Evolutionary conservation across 2,888 invertebrate species (phyloP), one percentile per base, ranked within the genome.

Genomic region (Leptinotarsa peninsularis): DNA sequence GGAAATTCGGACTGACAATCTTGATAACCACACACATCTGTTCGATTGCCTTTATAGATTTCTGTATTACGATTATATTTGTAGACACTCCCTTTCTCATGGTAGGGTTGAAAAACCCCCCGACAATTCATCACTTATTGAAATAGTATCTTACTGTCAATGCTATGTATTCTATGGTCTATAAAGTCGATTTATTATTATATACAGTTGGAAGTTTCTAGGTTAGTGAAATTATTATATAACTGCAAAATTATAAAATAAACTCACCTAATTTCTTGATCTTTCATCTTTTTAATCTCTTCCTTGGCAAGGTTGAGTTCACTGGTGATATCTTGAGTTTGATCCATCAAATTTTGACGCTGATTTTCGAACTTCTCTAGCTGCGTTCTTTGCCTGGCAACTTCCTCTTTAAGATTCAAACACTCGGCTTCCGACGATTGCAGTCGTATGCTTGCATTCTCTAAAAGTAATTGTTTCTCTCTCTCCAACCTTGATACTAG

Each of bases 401-500:
- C 90, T 87, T 95, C 95, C 76, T 93, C 93, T 81, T 92, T 91
- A 77, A 93, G 86, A 78, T 90, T 90, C 58, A 90, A 89, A 78
- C 92, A 91, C 86, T 95, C 94, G 70, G 91, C 88, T 86, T 95
- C 94, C 71, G 92, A 89, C 27, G 92, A 91, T 83, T 93, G 93
- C 76, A 94, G 88, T 86, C 94, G 92, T 81, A 93, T 93, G 84
- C 92, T 91, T 84, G 92, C 92, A 85, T 95, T 94, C 88, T 95
- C 95, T 81, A 94, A 89, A 88, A 95, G 93, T 78, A 94, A 89
- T 81, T 93, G 91, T 83, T 94, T 94, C 87, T 98, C 98, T 54
- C 97, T 91, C 85, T 98, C 97, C 68, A 96, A 91, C 70, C 97
- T 91, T 23, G 93, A 90, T 82, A 96, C 91, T 73, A 95, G 91